phyloP scores from a whole-genome alignment of 2,113 vertebrate species.

The Calcarius ornatus region DNA sequence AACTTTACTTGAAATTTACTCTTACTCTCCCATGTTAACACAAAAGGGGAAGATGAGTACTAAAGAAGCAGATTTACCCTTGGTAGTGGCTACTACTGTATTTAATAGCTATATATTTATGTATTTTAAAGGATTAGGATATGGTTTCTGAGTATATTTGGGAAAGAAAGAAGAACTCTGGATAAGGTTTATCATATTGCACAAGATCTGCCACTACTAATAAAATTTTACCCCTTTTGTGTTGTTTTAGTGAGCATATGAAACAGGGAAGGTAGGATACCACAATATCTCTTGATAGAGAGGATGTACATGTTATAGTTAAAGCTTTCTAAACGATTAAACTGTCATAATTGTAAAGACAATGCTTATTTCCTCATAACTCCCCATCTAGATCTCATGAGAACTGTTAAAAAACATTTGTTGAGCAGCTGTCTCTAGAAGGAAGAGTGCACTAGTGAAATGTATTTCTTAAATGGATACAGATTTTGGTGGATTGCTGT shows the following conservation, averaged over 20 bases:
- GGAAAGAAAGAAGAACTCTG: neutral
- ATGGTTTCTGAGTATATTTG: neutral
- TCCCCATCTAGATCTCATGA: neutral
- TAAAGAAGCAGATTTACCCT: neutral
- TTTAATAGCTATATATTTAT: neutral
- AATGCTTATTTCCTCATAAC: neutral
- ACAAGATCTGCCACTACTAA: neutral
- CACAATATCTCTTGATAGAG: neutral
- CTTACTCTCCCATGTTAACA: neutral
- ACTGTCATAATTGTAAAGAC: neutral
- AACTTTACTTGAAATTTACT: neutral
- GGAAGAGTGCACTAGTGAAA: neutral
- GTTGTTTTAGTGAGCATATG: neutral
- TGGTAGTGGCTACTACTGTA: neutral
- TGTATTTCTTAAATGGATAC: slow-evolving; percentile 4
- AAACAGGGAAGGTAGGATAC: neutral
- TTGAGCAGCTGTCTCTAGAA: slow-evolving; percentile 35
- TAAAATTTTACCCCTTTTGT: neutral
- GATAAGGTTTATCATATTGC: neutral
- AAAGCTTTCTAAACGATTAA: slow-evolving; percentile 4
- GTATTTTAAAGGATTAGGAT: neutral
- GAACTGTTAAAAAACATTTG: slow-evolving; percentile 40
- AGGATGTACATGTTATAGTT: neutral
- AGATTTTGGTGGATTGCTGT: neutral
- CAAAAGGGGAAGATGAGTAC: neutral